A percentile compares a stretch with the other conserved stretches of the same genome.
phyloP scores from a whole-genome alignment of 1,140 invertebrate genomes.

The Mylabris phalerata region DNA sequence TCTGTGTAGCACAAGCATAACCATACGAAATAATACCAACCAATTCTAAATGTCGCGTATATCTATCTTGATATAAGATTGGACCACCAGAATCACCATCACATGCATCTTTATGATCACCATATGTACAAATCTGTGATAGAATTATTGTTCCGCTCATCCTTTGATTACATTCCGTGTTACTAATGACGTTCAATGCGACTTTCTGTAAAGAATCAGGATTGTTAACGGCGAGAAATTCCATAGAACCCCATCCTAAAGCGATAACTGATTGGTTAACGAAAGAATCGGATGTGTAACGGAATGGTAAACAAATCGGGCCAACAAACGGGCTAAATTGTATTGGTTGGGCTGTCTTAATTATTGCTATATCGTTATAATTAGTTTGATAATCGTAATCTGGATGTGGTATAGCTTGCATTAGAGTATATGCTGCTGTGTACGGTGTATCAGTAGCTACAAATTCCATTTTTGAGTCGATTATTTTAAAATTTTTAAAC shows the following conservation, averaged over 20 bases:
- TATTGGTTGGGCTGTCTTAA: conserved; percentile 46
- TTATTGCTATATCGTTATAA: conserved; percentile 58
- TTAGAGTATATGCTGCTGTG: conserved; percentile 35
- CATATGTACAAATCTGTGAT: conserved; percentile 61
- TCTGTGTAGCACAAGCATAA: conserved; percentile 43
- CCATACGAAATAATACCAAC: conserved; percentile 54
- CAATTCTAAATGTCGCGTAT: conserved; percentile 41
- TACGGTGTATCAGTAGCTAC: conserved; percentile 39
- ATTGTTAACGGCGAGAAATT: conserved; percentile 39
- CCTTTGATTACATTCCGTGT: conserved; percentile 34
- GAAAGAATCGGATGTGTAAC: conserved; percentile 44
- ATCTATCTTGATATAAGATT: conserved; percentile 49
- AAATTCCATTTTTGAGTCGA: conserved; percentile 1
- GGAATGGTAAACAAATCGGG: conserved; percentile 61
- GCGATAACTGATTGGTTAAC: conserved; percentile 44
- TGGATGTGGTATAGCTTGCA: conserved; percentile 38
- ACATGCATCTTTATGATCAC: conserved; percentile 56
- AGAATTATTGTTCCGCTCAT: conserved; percentile 24
- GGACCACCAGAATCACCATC: conserved; percentile 67
- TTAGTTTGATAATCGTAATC: conserved; percentile 38
- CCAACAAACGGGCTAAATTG: conserved; percentile 49
- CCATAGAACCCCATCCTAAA: conserved; percentile 58
- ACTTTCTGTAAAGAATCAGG: conserved; percentile 53
- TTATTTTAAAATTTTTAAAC: background rate
- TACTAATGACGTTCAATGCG: conserved; percentile 50